phyloP scores from a whole-genome alignment of 2,113 vertebrate genomes.

The Chlorodrepanis virens region DNA sequence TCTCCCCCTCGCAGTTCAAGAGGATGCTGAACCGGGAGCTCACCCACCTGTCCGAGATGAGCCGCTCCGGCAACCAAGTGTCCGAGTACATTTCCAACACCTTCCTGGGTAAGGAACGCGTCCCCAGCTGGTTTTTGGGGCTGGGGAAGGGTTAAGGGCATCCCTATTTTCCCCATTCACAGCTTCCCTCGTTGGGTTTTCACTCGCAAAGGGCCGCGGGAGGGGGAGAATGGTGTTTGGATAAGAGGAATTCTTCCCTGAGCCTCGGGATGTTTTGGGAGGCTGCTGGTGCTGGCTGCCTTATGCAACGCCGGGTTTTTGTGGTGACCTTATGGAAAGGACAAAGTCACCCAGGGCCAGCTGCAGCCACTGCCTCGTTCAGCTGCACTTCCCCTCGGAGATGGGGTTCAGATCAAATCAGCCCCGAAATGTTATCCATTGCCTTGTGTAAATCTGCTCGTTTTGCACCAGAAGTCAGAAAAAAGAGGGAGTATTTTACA shows the following conservation, averaged over 20 bases:
- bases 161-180: neutral
- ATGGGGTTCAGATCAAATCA: neutral
- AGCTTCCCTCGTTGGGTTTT: neutral
- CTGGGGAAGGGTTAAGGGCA: neutral
- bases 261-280: neutral
- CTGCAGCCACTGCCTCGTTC: neutral
- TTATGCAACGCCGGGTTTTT: neutral
- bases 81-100: conserved; percentile 99
- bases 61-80: conserved; percentile 97
- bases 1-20: conserved; percentile 86
- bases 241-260: neutral
- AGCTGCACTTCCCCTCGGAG: neutral
- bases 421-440: neutral
- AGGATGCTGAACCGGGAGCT: conserved; percentile 98
- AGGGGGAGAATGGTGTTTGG: neutral
- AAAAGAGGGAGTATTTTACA: neutral
- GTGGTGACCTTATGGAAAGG: conserved; percentile 10
- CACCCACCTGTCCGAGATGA: conserved; percentile 98
- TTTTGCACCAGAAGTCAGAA: neutral
- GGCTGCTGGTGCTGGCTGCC: neutral
- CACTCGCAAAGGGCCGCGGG: neutral
- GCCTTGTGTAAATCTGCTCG: accelerated
- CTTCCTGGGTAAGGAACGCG: conserved; percentile 87
- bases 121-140: neutral
- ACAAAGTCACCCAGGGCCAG: neutral